A percentile compares a stretch with the other conserved stretches of the same genome.
Evolutionary conservation across 2,113 vertebrate genomes (phyloP).

Genomic region (Oreochromis niloticus): DNA sequence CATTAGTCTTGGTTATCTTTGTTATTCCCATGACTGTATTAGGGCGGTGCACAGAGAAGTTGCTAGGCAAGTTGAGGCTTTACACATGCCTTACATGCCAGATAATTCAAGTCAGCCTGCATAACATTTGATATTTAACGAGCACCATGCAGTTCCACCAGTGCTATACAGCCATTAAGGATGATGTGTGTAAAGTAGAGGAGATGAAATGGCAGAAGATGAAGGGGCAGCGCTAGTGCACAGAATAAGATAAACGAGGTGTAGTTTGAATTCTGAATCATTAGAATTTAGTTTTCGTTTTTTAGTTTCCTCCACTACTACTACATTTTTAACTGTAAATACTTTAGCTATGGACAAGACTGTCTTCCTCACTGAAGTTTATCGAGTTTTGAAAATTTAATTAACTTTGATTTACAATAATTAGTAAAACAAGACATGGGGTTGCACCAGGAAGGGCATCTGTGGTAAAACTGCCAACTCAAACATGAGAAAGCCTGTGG

Average conservation of each 20-base stretch:
- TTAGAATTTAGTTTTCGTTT: rapidly evolving
- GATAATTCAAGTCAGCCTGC: background rate
- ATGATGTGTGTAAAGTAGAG: background rate
- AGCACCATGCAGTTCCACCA: background rate
- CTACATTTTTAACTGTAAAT: background rate
- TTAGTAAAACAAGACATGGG: background rate
- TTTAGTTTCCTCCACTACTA: rapidly evolving
- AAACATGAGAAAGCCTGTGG: background rate
- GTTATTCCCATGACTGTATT: background rate
- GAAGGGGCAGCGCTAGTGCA: background rate
- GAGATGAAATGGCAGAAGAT: rapidly evolving
- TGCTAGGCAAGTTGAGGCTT: background rate
- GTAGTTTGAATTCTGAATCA: background rate
- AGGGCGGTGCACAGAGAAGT: background rate
- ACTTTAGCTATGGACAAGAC: background rate
- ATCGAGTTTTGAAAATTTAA: rapidly evolving
- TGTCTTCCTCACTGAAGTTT: background rate
- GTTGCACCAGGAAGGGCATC: background rate
- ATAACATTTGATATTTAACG: background rate
- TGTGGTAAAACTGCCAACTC: background rate
- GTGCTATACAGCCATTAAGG: background rate
- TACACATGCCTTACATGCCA: background rate
- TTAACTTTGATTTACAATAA: background rate
- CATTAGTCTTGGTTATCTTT: background rate
- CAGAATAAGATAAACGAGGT: background rate